Percentiles rank a stretch among this genome's conserved stretches.
Evolutionary conservation across 2,888 invertebrate genomes (phyloP).

Genomic region (Volucella zonaria): DNA sequence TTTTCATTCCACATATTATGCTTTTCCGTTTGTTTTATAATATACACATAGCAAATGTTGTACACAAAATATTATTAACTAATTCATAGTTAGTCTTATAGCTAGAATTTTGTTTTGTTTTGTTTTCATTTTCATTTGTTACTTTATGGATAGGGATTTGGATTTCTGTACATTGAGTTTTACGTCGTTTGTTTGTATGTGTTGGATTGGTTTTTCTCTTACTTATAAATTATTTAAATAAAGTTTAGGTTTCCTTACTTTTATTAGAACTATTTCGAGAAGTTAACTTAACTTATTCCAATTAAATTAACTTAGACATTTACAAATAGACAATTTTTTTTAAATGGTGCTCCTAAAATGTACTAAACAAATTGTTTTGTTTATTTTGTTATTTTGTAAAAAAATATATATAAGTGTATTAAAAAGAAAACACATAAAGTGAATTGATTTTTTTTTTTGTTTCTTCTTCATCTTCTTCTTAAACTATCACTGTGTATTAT

Average conservation of each 20-base stretch:
- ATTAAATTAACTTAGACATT: slow-evolving; percentile 60
- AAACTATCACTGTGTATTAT: slow-evolving; percentile 63
- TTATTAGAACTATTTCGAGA: slow-evolving; percentile 54
- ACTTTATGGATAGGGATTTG: slow-evolving; percentile 28
- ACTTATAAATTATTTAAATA: slow-evolving; percentile 56
- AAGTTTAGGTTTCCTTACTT: slow-evolving; percentile 43
- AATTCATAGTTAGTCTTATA: slow-evolving; percentile 65
- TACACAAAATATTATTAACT: slow-evolving; percentile 74
- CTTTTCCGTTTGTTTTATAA: slow-evolving; percentile 44
- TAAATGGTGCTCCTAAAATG: slow-evolving; percentile 54
- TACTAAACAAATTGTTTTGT: slow-evolving; percentile 45
- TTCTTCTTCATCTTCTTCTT: slow-evolving; percentile 49
- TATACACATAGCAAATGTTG: slow-evolving; percentile 73
- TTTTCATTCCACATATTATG: slow-evolving; percentile 34
- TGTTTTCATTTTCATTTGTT: slow-evolving; percentile 40
- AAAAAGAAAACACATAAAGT: background rate
- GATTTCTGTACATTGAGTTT: slow-evolving; percentile 66
- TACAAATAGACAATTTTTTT: slow-evolving; percentile 46
- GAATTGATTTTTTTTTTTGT: slow-evolving; percentile 19
- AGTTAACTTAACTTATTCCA: slow-evolving; percentile 24
- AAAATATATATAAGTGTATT: slow-evolving; percentile 67
- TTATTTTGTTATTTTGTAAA: slow-evolving; percentile 52
- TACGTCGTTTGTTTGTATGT: slow-evolving; percentile 38
- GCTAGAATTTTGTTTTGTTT: slow-evolving; percentile 33
- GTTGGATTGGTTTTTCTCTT: slow-evolving; percentile 45